phyloP scores from a whole-genome alignment of 2,888 invertebrate species.

The Sarcophaga rosellei region DNA sequence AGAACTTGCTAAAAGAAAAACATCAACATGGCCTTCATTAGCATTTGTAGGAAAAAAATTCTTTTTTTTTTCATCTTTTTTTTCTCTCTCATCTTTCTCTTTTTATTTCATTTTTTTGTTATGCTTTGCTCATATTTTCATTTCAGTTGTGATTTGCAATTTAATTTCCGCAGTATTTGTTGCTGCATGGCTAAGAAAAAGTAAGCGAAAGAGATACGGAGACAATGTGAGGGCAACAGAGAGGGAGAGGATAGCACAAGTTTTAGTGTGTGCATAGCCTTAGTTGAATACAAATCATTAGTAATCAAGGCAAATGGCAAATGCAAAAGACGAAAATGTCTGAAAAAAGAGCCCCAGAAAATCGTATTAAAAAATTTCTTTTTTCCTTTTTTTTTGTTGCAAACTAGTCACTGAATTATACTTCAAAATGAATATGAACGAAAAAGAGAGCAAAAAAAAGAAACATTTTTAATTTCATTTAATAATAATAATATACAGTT shows the following conservation, averaged over 20 bases:
- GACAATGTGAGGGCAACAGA: too few relatives aligned
- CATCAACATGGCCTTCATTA: constrained; percentile 53
- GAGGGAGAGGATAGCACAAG: too few relatives aligned
- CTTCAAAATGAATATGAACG: not conserved
- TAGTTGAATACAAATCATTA: constrained; percentile 67
- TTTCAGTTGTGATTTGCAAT: constrained; percentile 61
- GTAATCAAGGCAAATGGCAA: constrained; percentile 42
- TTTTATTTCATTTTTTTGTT: constrained; percentile 6
- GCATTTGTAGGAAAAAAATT: constrained; percentile 53
- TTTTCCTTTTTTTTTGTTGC: constrained; percentile 38
- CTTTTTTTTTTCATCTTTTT: not conserved
- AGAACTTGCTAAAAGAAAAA: too few relatives aligned
- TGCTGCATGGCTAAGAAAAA: not conserved
- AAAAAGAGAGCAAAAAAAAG: not conserved
- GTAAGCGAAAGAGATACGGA: too few relatives aligned
- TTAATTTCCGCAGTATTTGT: constrained; percentile 64
- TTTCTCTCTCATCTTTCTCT: constrained; percentile 17
- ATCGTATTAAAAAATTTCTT: constrained; percentile 23
- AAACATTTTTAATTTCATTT: not conserved
- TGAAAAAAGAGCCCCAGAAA: not conserved
- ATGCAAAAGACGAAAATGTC: not conserved
- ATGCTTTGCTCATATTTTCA: constrained; percentile 10
- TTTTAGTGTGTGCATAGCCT: constrained; percentile 10
- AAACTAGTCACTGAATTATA: constrained; percentile 34
- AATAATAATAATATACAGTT: constrained; percentile 3